Evolutionary conservation across 1,140 invertebrate species (phyloP).

Genomic region (Lineus longissimus): DNA sequence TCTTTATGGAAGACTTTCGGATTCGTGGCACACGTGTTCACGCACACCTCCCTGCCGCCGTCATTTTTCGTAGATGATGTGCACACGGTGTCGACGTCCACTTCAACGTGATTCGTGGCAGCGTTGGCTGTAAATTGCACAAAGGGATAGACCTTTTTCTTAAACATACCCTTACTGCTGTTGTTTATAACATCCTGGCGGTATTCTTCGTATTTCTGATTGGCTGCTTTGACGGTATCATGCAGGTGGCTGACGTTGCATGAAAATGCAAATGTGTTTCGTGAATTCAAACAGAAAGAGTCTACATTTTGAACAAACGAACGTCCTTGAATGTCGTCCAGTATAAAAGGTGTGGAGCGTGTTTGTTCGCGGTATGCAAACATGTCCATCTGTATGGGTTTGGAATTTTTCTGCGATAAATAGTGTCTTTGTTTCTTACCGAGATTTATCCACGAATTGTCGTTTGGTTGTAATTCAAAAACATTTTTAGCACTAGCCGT

Average conservation of each 20-base stretch:
- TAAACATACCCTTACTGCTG: background rate
- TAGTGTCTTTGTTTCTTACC: background rate
- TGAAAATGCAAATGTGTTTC: background rate
- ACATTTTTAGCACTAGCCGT: background rate
- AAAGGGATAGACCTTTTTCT: background rate
- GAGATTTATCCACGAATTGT: background rate
- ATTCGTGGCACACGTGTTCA: background rate
- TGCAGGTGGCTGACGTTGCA: background rate
- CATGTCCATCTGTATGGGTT: background rate
- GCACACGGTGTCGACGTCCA: background rate
- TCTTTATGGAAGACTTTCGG: background rate
- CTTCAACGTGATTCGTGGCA: background rate
- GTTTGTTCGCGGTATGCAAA: background rate
- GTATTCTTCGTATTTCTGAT: constrained; percentile 1
- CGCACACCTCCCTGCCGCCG: background rate
- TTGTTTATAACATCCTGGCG: background rate
- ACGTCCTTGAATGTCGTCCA: background rate
- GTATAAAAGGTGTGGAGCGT: background rate
- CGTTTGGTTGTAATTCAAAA: background rate
- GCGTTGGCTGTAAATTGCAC: background rate
- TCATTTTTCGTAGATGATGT: background rate
- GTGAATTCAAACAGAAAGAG: background rate
- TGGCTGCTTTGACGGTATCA: background rate
- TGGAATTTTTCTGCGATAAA: constrained; percentile 1
- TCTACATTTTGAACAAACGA: background rate